These are phyloP conservation scores for Meghimatium bilineatum DNA, from an alignment of 2,888 invertebrate genomes.

Conservation along the genomic window DNA sequence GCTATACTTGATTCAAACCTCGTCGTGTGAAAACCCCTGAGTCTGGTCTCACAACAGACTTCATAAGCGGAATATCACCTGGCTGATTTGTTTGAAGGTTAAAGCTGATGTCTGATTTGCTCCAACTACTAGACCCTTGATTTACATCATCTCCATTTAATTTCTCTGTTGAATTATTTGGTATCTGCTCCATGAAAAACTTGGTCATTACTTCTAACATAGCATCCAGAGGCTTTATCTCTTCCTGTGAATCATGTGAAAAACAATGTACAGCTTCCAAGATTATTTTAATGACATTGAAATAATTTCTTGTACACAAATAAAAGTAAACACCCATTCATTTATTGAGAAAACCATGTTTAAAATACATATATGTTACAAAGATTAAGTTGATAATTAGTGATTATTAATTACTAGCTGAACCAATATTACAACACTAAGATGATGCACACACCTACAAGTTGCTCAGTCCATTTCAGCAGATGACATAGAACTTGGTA, in stretches of 20 bases:
- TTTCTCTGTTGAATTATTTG: neutral
- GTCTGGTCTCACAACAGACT: slow-evolving; percentile 39
- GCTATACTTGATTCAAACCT: slow-evolving; percentile 31
- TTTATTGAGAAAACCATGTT: too few relatives aligned
- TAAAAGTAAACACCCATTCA: too few relatives aligned
- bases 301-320: too few relatives aligned
- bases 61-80: slow-evolving; percentile 13
- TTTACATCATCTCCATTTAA: neutral
- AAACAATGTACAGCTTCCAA: neutral
- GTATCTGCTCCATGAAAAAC: slow-evolving; percentile 59
- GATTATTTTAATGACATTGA: neutral
- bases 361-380: too few relatives aligned
- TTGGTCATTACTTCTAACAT: slow-evolving; percentile 74
- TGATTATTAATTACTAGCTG: too few relatives aligned
- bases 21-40: slow-evolving; percentile 36
- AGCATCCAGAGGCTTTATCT: slow-evolving; percentile 66
- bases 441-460: too few relatives aligned
- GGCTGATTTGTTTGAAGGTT: slow-evolving; percentile 3
- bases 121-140: neutral
- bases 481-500: too few relatives aligned
- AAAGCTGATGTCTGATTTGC: slow-evolving; percentile 23
- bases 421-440: too few relatives aligned
- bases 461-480: too few relatives aligned
- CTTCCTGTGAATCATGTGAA: slow-evolving; percentile 72
- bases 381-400: too few relatives aligned